A percentile compares a stretch with the other conserved stretches of the same genome.
Conservation (phyloP, 2,797 vertebrate species). For the Synaphobranchus kaupii region DNA sequence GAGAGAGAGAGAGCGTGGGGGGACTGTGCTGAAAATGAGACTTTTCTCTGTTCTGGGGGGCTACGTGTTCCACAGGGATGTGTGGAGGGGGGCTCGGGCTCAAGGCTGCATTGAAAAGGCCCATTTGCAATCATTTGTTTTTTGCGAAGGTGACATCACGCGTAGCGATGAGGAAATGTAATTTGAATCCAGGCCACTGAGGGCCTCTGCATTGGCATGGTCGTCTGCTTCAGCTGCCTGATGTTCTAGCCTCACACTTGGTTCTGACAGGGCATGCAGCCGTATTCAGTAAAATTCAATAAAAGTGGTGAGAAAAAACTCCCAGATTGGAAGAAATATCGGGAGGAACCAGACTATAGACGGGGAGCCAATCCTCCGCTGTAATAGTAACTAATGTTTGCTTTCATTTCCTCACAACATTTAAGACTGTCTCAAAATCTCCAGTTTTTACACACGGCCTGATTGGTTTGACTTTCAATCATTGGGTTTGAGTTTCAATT, state of each 20-base stretch:
- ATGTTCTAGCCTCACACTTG: neutral
- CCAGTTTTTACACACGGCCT: too few species aligned
- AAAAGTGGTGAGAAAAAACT: too few species aligned
- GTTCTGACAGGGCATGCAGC: neutral
- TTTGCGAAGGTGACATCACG: conserved; percentile 20
- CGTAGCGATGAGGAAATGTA: neutral
- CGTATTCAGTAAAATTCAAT: conserved; percentile 7
- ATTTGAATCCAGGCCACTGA: conserved; percentile 14
- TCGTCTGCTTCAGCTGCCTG: neutral
- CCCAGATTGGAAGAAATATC: too few species aligned
- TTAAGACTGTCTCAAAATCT: too few species aligned
- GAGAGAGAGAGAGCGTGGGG: neutral
- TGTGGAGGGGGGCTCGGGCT: neutral
- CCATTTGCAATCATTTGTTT: conserved; percentile 30
- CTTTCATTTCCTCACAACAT: too few species aligned
- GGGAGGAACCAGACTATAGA: too few species aligned
- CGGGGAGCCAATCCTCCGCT: too few species aligned
- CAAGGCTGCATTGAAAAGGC: neutral
- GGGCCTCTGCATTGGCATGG: neutral
- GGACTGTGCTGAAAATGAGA: neutral
- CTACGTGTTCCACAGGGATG: neutral
- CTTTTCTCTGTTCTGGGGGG: neutral
- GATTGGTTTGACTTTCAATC: too few species aligned
- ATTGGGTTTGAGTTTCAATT: too few species aligned
- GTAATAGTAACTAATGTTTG: too few species aligned